A percentile compares a stretch with the other conserved stretches of the same genome.
These are phyloP conservation scores for Lasioglossum baleicum DNA, from an alignment of 1,140 invertebrate species.

Conservation along the genomic window DNA sequence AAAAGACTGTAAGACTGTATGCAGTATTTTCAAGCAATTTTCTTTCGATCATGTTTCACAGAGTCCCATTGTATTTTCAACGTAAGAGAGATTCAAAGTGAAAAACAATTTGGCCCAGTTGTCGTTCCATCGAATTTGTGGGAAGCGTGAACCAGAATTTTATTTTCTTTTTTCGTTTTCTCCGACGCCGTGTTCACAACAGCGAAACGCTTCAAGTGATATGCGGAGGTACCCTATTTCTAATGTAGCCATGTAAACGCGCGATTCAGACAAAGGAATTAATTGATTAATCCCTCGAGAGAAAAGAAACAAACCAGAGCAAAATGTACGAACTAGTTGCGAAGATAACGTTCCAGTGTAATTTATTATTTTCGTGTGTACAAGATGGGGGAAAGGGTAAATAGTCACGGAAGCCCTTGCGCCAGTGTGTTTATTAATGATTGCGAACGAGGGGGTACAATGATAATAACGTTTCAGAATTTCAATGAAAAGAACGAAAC, in stretches of 20 bases:
- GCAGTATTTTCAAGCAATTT: no score
- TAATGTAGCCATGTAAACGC: conserved; percentile 51
- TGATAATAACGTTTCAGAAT: conserved; percentile 44
- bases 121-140: conserved; percentile 55
- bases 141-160: conserved; percentile 46
- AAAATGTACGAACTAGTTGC: conserved; percentile 19
- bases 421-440: conserved; percentile 49
- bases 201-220: conserved; percentile 46
- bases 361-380: conserved; percentile 66
- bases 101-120: conserved; percentile 54
- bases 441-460: conserved; percentile 41
- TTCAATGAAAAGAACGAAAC: conserved; percentile 33
- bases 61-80: no score
- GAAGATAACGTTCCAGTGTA: conserved; percentile 50
- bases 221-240: conserved; percentile 37
- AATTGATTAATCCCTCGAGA: conserved; percentile 22
- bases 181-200: conserved; percentile 52
- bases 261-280: conserved; percentile 34
- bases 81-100: no score
- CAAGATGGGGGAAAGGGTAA: conserved; percentile 60
- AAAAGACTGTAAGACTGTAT: no score
- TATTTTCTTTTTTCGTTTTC: conserved; percentile 42
- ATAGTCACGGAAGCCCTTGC: conserved; percentile 55
- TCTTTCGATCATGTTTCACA: no score
- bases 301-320: neutral